Conservation (phyloP, 30 jellyfish, hydroid and myxozoan genomes). For the Sanderia malayensis region DNA sequence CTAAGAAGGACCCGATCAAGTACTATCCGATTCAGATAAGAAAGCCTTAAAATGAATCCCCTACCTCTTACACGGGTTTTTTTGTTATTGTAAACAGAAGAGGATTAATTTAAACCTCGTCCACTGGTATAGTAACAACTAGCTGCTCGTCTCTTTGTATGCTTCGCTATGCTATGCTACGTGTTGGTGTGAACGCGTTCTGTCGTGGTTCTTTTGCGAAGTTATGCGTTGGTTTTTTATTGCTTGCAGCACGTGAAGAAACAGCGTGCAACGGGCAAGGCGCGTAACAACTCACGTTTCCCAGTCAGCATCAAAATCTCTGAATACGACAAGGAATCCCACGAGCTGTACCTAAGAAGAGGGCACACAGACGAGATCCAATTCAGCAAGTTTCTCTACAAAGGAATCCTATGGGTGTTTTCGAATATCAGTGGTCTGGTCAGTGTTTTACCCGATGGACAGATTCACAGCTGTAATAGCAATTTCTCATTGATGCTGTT, state of each 20-base stretch:
- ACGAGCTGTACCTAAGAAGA: constrained; percentile 67
- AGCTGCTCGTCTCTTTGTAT: too few species aligned
- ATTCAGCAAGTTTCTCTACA: constrained; percentile 70
- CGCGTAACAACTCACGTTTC: constrained; percentile 77
- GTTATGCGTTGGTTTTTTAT: too few species aligned
- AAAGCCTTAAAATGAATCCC: too few species aligned
- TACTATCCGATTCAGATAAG: too few species aligned
- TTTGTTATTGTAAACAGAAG: too few species aligned
- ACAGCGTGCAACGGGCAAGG: constrained; percentile 84
- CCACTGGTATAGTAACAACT: too few species aligned
- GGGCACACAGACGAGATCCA: constrained; percentile 54
- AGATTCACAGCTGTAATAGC: constrained; percentile 75
- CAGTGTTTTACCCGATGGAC: constrained; percentile 65
- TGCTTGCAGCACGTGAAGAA: constrained; percentile 63
- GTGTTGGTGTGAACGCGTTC: too few species aligned
- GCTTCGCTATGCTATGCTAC: too few species aligned
- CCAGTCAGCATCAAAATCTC: constrained; percentile 77
- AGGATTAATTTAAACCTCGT: too few species aligned
- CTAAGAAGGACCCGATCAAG: too few species aligned
- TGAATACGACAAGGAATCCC: constrained; percentile 80
- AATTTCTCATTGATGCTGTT: constrained; percentile 69
- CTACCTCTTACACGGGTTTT: too few species aligned
- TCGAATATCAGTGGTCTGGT: constrained; percentile 89
- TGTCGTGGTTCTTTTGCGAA: too few species aligned
- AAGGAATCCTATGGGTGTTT: constrained; percentile 86